Base-by-base conservation (phyloP, 2,888 invertebrate genomes). In the Agrochola lychnidis region DNA sequence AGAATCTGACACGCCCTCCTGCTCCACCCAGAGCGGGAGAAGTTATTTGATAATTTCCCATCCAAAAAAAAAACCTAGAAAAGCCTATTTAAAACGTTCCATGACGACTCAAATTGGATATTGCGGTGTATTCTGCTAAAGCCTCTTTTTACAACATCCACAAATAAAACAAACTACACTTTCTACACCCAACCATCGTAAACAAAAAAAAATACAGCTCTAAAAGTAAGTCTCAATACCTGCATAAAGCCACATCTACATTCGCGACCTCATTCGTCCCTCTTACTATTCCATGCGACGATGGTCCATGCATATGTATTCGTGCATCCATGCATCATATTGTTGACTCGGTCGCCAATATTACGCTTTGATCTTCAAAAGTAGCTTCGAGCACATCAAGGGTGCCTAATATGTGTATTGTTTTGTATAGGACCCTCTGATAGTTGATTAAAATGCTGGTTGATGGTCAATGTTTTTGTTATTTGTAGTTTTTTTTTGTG, bases 241-340 rank as follows among this genome's bases (percentile, higher is more conserved):
- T 62, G 16, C 66, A 77, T 71, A 51, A 61, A 69, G 16, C 57
- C 16, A 6, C n/a, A 36, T 51, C 36, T 16, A 64, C 73, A 69
- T 53, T 19, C 63, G 56, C 76, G 78, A 81, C 82, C 75, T 71
- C 79, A 16, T 85, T 85, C 69, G 16, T 45, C 73, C 64, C 81
- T 90, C 91, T 91, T 91, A 79, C 92, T 92, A 91, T 92, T 92
- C 90, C 89, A 91, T 88, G 85, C 82, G 61, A 78, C 79, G 71
- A 75, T 57, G 57, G 10, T 7, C 82, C 84, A 83, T 88, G 85
- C 89, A 89, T 89, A 86, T 89, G 87, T 90, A 89, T 85, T 81
- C 80, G 56, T 45, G 87, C 89, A 87, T 80, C 84, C 85, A 76
- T 74, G 87, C 81, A 81, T 63, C 73, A 67, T 75, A 74, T 77